A percentile compares a stretch with the other conserved stretches of the same genome.
phyloP scores from a whole-genome alignment of 2,797 vertebrate species.

The Mus spretus region DNA sequence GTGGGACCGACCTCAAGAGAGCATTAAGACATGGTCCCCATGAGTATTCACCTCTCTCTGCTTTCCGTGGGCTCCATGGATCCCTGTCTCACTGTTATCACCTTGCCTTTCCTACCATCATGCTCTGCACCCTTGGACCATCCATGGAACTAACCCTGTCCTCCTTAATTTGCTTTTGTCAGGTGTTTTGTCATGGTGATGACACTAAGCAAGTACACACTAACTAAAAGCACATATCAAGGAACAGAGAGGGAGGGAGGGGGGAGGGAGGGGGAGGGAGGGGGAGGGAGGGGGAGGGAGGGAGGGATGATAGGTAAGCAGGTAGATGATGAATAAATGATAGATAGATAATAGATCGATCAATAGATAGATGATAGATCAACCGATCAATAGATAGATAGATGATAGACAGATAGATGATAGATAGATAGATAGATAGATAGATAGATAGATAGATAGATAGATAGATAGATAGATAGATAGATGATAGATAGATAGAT shows the following conservation, averaged over 20 bases:
- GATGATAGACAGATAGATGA: no score
- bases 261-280: no score
- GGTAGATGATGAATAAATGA: no score
- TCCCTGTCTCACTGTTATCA: not conserved
- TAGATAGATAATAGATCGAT: no score
- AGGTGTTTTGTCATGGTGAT: no score
- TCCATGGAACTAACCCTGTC: not conserved
- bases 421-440: no score
- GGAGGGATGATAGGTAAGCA: no score
- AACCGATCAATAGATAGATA: no score
- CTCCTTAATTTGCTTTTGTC: not conserved
- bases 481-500: no score
- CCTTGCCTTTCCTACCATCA: not conserved
- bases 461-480: not conserved
- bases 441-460: not conserved
- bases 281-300: no score
- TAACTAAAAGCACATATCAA: not conserved
- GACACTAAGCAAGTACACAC: not conserved
- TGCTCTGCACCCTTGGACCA: not conserved
- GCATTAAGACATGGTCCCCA: fast-evolving
- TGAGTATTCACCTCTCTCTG: not conserved
- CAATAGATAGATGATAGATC: no score
- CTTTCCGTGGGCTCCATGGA: not conserved
- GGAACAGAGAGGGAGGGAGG: not conserved
- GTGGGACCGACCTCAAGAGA: fast-evolving